Evolutionary conservation across 2,113 vertebrate species (phyloP).

Genomic region (Psittacus erithacus): DNA sequence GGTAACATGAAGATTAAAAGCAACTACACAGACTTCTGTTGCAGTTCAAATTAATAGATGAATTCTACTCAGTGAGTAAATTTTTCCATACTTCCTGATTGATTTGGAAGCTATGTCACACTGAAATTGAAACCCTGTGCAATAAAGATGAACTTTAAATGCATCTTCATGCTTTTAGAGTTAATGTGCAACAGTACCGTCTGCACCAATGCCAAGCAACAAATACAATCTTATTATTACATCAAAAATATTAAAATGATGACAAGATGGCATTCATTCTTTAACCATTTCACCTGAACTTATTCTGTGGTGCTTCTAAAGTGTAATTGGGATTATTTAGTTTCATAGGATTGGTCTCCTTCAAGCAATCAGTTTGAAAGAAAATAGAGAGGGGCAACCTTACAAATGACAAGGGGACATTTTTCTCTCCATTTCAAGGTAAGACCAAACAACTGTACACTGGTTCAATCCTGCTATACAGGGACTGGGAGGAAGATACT

Average conservation of each 20-base stretch:
- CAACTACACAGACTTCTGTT: background rate
- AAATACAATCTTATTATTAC: background rate
- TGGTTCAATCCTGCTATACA: background rate
- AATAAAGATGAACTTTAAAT: background rate
- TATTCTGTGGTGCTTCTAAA: background rate
- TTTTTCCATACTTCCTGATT: background rate
- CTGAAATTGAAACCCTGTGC: background rate
- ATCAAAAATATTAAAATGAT: background rate
- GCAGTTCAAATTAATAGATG: background rate
- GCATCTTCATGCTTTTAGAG: background rate
- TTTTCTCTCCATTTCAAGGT: background rate
- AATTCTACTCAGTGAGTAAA: background rate
- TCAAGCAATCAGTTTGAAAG: background rate
- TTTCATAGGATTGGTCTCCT: background rate
- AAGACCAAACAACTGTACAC: background rate
- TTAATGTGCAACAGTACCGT: background rate
- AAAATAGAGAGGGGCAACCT: background rate
- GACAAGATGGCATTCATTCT: background rate
- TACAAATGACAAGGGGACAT: background rate
- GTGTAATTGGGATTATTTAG: background rate
- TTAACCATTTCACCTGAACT: background rate
- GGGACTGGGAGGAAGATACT: background rate
- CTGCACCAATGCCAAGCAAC: background rate
- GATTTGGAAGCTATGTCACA: background rate
- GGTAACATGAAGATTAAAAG: background rate